Base-by-base conservation (phyloP, 2,888 invertebrate genomes). In the Agonopterix alstromeriana region DNA sequence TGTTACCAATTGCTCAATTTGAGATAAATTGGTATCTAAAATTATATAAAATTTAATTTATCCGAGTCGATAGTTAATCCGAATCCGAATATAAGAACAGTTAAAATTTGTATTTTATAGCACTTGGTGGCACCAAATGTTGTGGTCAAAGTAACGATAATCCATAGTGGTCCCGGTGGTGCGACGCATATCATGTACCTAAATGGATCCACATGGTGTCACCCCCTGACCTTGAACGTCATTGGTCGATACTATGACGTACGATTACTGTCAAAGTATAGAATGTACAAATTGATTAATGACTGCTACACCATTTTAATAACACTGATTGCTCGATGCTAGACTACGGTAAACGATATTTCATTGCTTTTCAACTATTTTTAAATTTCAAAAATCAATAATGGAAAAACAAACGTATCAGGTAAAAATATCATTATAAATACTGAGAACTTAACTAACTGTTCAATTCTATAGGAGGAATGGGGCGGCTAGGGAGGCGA, bases 401-500 rank as follows among this genome's bases (percentile, higher is more conserved):
- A 11, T 12, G 42, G 42, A 10, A 42, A n/a, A 42, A 42, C 8
- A 42, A 42, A 42, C 42, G 8, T 8, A 10, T 11, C 42, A 5
- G 10, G 38, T 3, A 10, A 38, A 38, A 38, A n/a, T 27, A 27
- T 27, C 27, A 27, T 27, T 5, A 27, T 27, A 27, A 27, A 27
- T 27, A 27, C 27, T 7, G 27, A 27, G 27, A 27, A 27, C 27
- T 27, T 27, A 27, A 27, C 27, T 27, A 27, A 27, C 27, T 27
- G 27, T 27, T 5, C 27, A 27, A 27, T 27, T 27, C 27, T 7
- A 55, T 83, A 93, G 94, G 92, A 93, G 94, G 85, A 94, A 94
- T 81, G 94, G 94, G 57, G 91, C 92, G 47, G 90, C 92, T 35
- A 88, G 91, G 57, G 93, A 93, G 54, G 88, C 89, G 49, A 90